Base-by-base conservation (phyloP, 2,888 invertebrate species). In the Cordilura impudica region DNA sequence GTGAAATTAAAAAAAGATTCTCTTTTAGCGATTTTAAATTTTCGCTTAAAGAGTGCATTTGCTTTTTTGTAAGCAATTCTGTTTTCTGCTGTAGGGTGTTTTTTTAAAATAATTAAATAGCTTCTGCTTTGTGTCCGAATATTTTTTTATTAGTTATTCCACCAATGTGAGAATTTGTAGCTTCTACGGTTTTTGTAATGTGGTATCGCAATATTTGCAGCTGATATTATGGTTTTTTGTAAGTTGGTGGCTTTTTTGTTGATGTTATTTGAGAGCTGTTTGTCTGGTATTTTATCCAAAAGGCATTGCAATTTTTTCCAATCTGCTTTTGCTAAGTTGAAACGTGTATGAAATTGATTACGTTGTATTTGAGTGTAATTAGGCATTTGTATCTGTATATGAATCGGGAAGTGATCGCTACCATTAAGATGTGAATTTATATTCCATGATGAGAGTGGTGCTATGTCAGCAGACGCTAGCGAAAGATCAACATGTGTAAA, bases 391-490 rank as follows among this genome's bases (percentile, higher is more conserved):
- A 45, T 21, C 43, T 47, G 23, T 51, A 54, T 61, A 19, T 49
- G 51, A 7, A 69, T 72, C 6, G 72, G 72, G 18, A 61, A 78
- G 21, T 73, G 63, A 16, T 73, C 78, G 26, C 26, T 26, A 26
- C 26, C 26, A 6, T 26, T 26, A 26, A 26, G 26, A 4, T 26
- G 26, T 26, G 26, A 4, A 26, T 26, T 26, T 26, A 26, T 26
- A 26, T 26, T 26, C 26, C 26, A 26, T 26, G 26, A 26, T 4
- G 26, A 26, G 26, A 26, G 26, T 26, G 26, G 26, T 26, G 26
- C 26, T 26, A 26, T 26, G 26, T 6, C 26, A 26, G 26, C 26
- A 26, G 6, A 26, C 4, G 26, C 6, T 4, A 26, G 6, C 3
- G 26, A 26, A 6, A 26, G 26, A 26, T 26, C 26, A 26, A 26